Evolutionary conservation across 2,888 invertebrate species (phyloP).

Genomic region (Sphaerophoria taeniata): DNA sequence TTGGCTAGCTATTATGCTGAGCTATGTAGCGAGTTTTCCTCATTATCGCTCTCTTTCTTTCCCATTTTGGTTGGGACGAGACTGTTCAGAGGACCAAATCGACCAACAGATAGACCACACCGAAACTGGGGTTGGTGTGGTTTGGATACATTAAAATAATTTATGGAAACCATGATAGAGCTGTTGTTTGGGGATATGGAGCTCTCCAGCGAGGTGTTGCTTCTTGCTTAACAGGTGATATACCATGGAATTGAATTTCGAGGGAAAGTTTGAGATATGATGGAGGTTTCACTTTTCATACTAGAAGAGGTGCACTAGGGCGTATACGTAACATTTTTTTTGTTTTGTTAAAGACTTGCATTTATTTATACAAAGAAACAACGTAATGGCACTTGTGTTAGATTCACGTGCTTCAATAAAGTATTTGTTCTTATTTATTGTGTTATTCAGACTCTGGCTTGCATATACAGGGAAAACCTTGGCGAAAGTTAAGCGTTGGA

Average conservation of each 20-base stretch:
- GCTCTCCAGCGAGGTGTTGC: not conserved
- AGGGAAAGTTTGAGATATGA: slow-evolving; percentile 10
- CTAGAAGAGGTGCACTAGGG: slow-evolving; percentile 4
- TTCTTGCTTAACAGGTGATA: slow-evolving; percentile 20
- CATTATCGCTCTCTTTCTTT: slow-evolving; percentile 57
- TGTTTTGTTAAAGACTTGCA: not conserved
- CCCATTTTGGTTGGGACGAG: slow-evolving; percentile 39
- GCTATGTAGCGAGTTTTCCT: slow-evolving; percentile 61
- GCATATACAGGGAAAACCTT: too few relatives aligned
- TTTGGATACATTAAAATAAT: slow-evolving; percentile 9
- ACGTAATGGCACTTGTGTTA: too few relatives aligned
- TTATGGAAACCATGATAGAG: not conserved
- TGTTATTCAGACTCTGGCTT: too few relatives aligned
- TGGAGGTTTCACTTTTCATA: not conserved
- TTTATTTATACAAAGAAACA: too few relatives aligned
- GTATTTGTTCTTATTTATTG: too few relatives aligned
- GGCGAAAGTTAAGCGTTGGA: too few relatives aligned
- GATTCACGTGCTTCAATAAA: too few relatives aligned
- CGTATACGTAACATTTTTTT: slow-evolving; percentile 56
- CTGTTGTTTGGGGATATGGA: not conserved
- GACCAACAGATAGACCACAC: not conserved
- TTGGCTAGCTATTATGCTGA: slow-evolving; percentile 37
- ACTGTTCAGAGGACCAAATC: slow-evolving; percentile 13
- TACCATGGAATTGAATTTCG: slow-evolving; percentile 43
- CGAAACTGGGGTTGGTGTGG: not conserved